These are phyloP conservation scores for Oceanodroma leucorhoa DNA, from an alignment of 2,797 vertebrate species.

Conservation along the genomic window DNA sequence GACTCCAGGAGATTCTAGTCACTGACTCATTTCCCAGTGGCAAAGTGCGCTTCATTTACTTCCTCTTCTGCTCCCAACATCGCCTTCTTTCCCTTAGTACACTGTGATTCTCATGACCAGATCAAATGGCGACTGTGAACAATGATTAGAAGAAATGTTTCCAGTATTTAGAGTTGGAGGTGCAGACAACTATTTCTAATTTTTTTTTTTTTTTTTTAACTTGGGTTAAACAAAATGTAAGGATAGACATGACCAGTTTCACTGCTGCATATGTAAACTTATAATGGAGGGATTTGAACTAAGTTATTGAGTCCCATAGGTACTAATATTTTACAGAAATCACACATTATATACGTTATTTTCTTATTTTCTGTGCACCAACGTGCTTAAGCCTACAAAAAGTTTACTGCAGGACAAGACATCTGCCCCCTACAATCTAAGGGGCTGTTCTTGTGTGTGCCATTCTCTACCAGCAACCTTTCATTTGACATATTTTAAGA, in stretches of 20 bases:
- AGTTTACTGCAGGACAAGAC: neutral
- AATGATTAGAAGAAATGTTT: neutral
- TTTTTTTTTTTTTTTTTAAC: neutral
- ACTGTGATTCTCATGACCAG: neutral
- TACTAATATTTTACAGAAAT: neutral
- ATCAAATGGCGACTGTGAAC: neutral
- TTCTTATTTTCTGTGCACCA: neutral
- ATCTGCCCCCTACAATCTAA: neutral
- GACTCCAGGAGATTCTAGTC: neutral
- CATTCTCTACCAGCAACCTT: neutral
- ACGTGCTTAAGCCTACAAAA: neutral
- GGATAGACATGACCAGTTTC: neutral
- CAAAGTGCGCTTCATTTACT: neutral
- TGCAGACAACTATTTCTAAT: neutral
- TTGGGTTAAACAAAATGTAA: neutral
- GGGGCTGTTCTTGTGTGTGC: neutral
- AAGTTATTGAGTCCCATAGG: neutral
- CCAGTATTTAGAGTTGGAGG: neutral
- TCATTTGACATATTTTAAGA: neutral
- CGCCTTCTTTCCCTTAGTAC: neutral
- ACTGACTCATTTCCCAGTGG: neutral
- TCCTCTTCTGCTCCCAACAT: neutral
- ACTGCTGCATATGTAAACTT: neutral
- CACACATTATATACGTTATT: neutral
- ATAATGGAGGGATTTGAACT: neutral